Percentiles rank a stretch among this genome's conserved stretches.
phyloP scores from a whole-genome alignment of 2,797 vertebrate genomes.

The Clarias platycephalus region DNA sequence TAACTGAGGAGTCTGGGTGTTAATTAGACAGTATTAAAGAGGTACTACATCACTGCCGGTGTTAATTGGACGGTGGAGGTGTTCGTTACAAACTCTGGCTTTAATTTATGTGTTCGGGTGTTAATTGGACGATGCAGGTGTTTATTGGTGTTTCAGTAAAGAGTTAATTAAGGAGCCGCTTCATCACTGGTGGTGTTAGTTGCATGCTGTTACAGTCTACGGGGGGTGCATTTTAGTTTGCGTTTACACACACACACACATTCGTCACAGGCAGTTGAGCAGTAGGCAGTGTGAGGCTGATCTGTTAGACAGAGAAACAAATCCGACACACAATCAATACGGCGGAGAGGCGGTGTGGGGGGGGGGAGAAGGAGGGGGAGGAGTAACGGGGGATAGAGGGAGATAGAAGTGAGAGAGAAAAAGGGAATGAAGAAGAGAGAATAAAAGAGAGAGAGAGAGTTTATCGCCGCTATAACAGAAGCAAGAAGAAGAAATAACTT shows the following conservation, averaged over 20 bases:
- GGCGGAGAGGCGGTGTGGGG: not conserved
- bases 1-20: not conserved
- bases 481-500: not conserved
- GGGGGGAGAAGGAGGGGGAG: accelerated
- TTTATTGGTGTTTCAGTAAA: not conserved
- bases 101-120: not conserved
- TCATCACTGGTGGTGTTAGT: not conserved
- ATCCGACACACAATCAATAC: not conserved
- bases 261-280: not conserved
- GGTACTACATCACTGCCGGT: not conserved
- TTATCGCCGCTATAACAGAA: not conserved
- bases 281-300: not conserved
- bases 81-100: not conserved
- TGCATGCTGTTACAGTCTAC: not conserved
- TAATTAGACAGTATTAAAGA: not conserved
- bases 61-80: not conserved
- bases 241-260: not conserved
- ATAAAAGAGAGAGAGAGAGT: not conserved
- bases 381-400: not conserved
- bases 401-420: not conserved
- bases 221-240: not conserved
- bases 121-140: not conserved
- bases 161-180: not conserved
- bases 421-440: too few species aligned
- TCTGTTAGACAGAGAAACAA: constrained; percentile 5